Evolutionary conservation across 2,888 invertebrate species (phyloP), one percentile per base, ranked within the genome.

Genomic region (Dermolepida albohirtum): DNA sequence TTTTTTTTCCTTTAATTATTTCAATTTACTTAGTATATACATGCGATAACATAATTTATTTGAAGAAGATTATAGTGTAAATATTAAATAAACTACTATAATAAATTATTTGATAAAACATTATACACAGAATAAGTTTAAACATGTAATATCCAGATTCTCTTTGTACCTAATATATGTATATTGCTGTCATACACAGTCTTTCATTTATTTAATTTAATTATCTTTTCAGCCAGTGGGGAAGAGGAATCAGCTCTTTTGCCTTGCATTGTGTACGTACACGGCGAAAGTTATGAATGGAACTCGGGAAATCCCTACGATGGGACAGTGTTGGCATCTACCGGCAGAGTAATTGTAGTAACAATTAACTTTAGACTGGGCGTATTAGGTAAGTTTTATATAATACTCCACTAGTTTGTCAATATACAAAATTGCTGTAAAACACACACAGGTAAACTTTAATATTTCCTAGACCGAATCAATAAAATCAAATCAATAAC

Each of bases 301-400:
- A 96, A 96, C 82, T 93, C 97, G 49, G 98, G 98, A 69, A 98
- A 97, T 86, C 93, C 96, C 14, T 97, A 98, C 84, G 98, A 98
- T 84, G 98, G 97, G 72, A 96, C 96, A 68, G 93, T 97, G 44
- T 87, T 99, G 70, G 96, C 98, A 59, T 94, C 96, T 71, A 93
- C 94, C 80, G 98, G 94, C 73, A 91, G 92, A 81, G 89, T 95
- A 78, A 93, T 95, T 77, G 94, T 95, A 73, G 94, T 94, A 78
- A 95, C 95, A 79, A 92, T 95, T 85, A 95, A 95, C 87, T 95
- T 94, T 87, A 91, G 95, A 78, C 89, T 95, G 79, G 95, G 95
- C 75, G 90, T 94, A 78, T 88, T 95, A 84, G 94, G 93, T 92
- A 82, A 89, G 89, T 84, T 41, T 70, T 65, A 16, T 8, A 5